Conservation (phyloP, 2,113 vertebrate species). For the Tetraodon nigroviridis region DNA sequence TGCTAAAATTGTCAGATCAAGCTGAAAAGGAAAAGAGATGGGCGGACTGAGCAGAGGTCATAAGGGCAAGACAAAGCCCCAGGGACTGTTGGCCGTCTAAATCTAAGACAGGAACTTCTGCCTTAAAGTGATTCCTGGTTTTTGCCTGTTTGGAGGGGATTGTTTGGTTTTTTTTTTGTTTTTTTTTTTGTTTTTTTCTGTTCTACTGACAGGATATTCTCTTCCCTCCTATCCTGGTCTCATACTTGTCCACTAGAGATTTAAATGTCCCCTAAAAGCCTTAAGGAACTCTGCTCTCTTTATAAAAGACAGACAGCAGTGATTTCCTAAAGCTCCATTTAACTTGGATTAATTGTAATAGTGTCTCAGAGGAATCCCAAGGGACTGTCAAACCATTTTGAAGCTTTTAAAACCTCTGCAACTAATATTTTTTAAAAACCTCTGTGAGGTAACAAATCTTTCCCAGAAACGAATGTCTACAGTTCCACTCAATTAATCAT, state of each 20-base stretch:
- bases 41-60: not conserved
- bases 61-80: slow-evolving; percentile 6
- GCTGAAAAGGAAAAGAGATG: slow-evolving; percentile 12
- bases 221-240: slow-evolving; percentile 36
- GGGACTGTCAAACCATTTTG: slow-evolving; percentile 10
- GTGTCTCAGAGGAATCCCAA: slow-evolving; percentile 2
- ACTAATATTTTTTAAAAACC: slow-evolving; percentile 2
- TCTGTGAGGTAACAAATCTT: too few relatives aligned
- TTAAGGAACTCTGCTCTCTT: slow-evolving; percentile 4
- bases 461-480: too few relatives aligned
- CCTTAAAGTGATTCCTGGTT: slow-evolving; percentile 21
- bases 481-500: too few relatives aligned
- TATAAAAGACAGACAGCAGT: not conserved
- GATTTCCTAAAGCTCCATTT: slow-evolving; percentile 31
- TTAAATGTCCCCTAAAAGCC: slow-evolving; percentile 43
- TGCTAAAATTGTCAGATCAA: slow-evolving; percentile 7
- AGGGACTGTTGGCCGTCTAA: slow-evolving; percentile 30
- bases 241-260: slow-evolving; percentile 1
- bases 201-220: slow-evolving; percentile 32
- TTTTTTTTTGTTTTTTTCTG: slow-evolving; percentile 14
- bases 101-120: slow-evolving; percentile 46
- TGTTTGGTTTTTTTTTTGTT: too few relatives aligned
- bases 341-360: slow-evolving; percentile 40
- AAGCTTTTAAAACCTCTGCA: slow-evolving; percentile 23
- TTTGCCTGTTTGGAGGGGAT: too few relatives aligned